Evolutionary conservation across 2,888 invertebrate species (phyloP), one percentile per base, ranked within the genome.

Genomic region (Spilosoma lubricipeda): DNA sequence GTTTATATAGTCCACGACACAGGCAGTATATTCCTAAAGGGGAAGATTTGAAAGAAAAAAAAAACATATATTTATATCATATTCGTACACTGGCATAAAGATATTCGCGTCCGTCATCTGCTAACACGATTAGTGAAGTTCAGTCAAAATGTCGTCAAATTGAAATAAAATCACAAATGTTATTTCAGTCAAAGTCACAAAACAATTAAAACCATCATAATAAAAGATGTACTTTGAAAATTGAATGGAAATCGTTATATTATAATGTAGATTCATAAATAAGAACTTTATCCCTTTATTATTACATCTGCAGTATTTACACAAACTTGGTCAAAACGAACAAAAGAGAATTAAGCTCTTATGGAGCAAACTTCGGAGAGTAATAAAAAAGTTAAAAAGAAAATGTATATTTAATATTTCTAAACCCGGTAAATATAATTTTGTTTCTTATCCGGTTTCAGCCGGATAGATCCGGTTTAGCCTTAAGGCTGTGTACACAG

Each of bases 331-430:
- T 85, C 83, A 75, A 79, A 83, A 81, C 67, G 81, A 79, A 84
- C 83, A 82, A 83, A 81, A 75, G 71, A 67, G 79, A 68, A 84
- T 82, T 77, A 76, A 81, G 77, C 77, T 80, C 59, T 73, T 75
- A 75, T 76, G 76, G 74, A 78, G 67, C 65, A 84, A 89, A 88
- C 82, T 89, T 86, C 67, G 33, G 68, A 74, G 83, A 85, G 81
- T 82, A 88, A 88, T 88, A 85, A 87, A 85, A 74, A 82, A 85
- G 83, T 86, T 86, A 76, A 80, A 79, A 65, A 70, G 76, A 79
- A 75, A 80, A 83, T 73, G 78, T 77, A 78, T 85, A 86, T 84
- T 56, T 86, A 88, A 86, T 84, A 85, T 83, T 83, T 80, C 77
- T 74, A 75, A 82, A 86, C 81, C 82, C 78, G 76, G 82, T 83